Percentiles rank a stretch among this genome's conserved stretches.
phyloP scores from a whole-genome alignment of 2,888 invertebrate genomes.

The Thecophora atra region DNA sequence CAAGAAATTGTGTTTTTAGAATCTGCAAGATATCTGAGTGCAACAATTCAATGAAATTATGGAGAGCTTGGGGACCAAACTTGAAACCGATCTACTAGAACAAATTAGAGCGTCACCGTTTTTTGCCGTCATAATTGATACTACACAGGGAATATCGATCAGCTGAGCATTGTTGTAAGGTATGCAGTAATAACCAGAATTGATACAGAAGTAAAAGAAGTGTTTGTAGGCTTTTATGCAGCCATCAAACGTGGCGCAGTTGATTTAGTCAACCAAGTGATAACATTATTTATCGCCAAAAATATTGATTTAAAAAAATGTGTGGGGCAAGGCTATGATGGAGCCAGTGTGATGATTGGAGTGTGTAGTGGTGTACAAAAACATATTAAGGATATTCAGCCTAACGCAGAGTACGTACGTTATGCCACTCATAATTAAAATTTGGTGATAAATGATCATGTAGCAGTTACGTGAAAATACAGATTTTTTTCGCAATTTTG shows the following conservation, averaged over 20 bases:
- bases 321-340: conserved; percentile 33
- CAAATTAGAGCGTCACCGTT: conserved; percentile 32
- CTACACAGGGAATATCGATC: conserved; percentile 10
- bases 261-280: background rate
- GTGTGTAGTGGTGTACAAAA: conserved; percentile 35
- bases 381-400: conserved; percentile 26
- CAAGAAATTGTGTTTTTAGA: conserved; percentile 15
- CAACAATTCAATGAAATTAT: conserved; percentile 21
- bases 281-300: background rate
- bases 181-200: background rate
- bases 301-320: conserved; percentile 3
- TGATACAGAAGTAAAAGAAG: background rate
- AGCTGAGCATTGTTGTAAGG: conserved; percentile 4
- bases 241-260: background rate
- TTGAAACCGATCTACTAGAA: conserved; percentile 27
- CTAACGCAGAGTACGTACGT: conserved; percentile 32
- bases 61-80: conserved; percentile 24
- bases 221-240: background rate
- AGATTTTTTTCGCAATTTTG: conserved; percentile 34
- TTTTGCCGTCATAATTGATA: conserved; percentile 16
- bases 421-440: conserved; percentile 26
- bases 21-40: conserved; percentile 27
- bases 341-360: conserved; percentile 37
- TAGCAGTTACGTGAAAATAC: conserved; percentile 1
- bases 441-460: conserved; percentile 20